phyloP scores from a whole-genome alignment of 2,888 invertebrate genomes.

The Eilema sororculum region DNA sequence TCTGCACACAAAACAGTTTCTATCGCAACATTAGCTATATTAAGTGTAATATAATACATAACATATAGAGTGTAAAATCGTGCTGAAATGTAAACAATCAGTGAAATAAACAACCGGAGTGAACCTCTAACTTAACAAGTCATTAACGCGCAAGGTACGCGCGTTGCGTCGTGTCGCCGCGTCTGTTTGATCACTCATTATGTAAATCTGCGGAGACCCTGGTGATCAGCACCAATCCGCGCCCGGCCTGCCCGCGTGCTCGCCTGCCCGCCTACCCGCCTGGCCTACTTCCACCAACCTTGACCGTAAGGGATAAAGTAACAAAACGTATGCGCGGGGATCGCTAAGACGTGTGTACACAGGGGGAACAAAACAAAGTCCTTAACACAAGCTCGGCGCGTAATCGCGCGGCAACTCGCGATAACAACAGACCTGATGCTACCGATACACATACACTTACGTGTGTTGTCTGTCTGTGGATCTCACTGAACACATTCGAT shows the following conservation, averaged over 20 bases:
- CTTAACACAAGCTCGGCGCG: slow-evolving; percentile 3
- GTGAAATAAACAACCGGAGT: background rate
- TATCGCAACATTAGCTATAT: too few relatives aligned
- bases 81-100: background rate
- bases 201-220: background rate
- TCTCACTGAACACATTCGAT: background rate
- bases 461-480: background rate
- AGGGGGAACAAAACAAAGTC: slow-evolving; percentile 8
- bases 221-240: background rate
- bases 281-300: slow-evolving; percentile 17
- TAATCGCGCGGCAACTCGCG: slow-evolving; percentile 15
- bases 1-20: too few relatives aligned
- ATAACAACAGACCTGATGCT: background rate
- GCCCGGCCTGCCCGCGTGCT: too few relatives aligned
- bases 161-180: background rate
- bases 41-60: too few relatives aligned
- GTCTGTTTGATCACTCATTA: background rate
- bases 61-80: background rate
- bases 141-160: too few relatives aligned
- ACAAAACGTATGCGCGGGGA: background rate
- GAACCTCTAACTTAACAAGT: background rate
- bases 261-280: background rate
- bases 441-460: background rate
- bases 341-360: slow-evolving; percentile 5
- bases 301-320: slow-evolving; percentile 18